Conservation (phyloP, 2,113 vertebrate genomes). For the Pyxicephalus adspersus region DNA sequence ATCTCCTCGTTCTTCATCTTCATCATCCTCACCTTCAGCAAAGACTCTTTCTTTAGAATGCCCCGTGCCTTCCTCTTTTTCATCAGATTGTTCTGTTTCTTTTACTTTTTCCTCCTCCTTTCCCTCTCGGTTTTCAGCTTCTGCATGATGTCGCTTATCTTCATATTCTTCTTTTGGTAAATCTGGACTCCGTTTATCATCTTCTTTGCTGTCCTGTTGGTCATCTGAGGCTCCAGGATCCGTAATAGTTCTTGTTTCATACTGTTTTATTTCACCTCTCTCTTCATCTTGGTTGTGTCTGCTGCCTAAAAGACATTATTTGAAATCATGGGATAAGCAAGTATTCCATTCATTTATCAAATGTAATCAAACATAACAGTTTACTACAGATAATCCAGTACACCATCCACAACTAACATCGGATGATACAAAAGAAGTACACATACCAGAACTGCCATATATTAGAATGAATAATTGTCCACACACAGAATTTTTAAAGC, state of each 20-base stretch:
- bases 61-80: slow-evolving; percentile 43
- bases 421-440: neutral
- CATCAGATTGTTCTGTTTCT: slow-evolving; percentile 20
- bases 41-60: slow-evolving; percentile 51
- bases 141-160: slow-evolving; percentile 63
- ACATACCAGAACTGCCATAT: no score
- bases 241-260: slow-evolving; percentile 66
- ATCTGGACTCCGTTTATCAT: slow-evolving; percentile 62
- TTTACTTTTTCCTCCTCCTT: slow-evolving; percentile 51
- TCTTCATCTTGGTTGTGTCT: slow-evolving; percentile 73
- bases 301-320: slow-evolving; percentile 69
- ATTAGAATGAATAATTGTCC: no score
- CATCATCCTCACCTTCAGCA: slow-evolving; percentile 49
- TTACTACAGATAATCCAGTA: neutral
- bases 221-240: slow-evolving; percentile 64
- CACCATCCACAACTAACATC: neutral
- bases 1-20: slow-evolving; percentile 43
- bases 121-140: slow-evolving; percentile 59
- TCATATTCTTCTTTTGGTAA: slow-evolving; percentile 62
- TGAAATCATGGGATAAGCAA: neutral
- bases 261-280: slow-evolving; percentile 64
- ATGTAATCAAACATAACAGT: neutral
- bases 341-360: neutral
- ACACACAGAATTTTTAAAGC: no score
- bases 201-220: slow-evolving; percentile 56